Evolutionary conservation across 1,140 invertebrate genomes (phyloP).

Genomic region (Euura lappo): DNA sequence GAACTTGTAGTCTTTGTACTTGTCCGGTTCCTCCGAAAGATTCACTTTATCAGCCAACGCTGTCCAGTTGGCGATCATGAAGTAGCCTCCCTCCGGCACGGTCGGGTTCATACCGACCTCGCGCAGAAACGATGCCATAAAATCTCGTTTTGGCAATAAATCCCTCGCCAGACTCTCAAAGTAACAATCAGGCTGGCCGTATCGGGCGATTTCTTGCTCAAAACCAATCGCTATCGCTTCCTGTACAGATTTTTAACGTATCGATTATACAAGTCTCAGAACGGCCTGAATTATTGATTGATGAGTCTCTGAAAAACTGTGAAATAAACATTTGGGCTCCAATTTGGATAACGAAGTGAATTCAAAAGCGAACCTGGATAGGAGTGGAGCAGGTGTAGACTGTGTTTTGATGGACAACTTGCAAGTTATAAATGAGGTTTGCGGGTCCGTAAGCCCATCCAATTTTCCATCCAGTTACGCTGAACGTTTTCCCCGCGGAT

Average conservation of each 20-base stretch:
- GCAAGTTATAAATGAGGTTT: constrained; percentile 79
- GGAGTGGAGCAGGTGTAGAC: constrained; percentile 92
- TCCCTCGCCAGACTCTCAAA: constrained; percentile 80
- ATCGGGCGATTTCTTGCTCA: constrained; percentile 80
- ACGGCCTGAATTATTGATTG: no score
- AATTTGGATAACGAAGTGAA: no score
- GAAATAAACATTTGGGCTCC: no score
- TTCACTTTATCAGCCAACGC: constrained; percentile 70
- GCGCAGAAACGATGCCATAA: constrained; percentile 76
- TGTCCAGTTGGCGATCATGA: constrained; percentile 95
- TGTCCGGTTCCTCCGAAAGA: constrained; percentile 71
- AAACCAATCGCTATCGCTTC: constrained; percentile 92
- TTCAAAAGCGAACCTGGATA: constrained; percentile 63
- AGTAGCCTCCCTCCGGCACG: constrained; percentile 95
- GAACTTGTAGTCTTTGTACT: constrained; percentile 88
- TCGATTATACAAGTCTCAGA: no score
- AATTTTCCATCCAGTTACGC: constrained; percentile 95
- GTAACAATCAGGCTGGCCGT: constrained; percentile 83
- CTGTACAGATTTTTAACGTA: constrained; percentile 53
- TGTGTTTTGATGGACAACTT: constrained; percentile 92
- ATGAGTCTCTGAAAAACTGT: no score
- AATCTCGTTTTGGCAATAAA: constrained; percentile 85
- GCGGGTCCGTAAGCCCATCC: constrained; percentile 96
- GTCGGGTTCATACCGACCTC: constrained; percentile 90
- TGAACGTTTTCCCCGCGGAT: constrained; percentile 97